Conservation (phyloP, 2,888 invertebrate genomes). For the Neoaliturus tenellus region DNA sequence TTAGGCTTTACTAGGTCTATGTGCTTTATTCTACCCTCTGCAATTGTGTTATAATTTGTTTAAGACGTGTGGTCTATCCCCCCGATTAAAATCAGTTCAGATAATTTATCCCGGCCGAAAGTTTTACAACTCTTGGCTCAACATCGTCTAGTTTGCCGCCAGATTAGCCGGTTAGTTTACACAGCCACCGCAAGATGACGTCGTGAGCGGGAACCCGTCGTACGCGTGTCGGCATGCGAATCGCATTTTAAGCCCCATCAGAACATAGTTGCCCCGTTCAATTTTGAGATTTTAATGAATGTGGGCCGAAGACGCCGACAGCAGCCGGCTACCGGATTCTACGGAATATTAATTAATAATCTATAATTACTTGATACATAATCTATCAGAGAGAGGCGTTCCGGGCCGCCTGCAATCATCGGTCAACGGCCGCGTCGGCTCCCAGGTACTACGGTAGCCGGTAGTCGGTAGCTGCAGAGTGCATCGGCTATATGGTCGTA, state of each 20-base stretch:
- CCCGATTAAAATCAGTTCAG: too few species aligned
- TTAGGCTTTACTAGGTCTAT: too few species aligned
- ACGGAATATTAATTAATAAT: conserved; percentile 56
- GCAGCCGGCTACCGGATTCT: conserved; percentile 51
- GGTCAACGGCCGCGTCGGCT: conserved; percentile 46
- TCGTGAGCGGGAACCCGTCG: neutral
- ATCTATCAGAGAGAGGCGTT: conserved; percentile 46
- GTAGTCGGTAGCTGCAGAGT: neutral
- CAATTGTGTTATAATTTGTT: too few species aligned
- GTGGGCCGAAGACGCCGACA: conserved; percentile 54
- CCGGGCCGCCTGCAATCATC: conserved; percentile 8
- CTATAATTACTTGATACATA: conserved; percentile 56
- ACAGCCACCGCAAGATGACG: neutral
- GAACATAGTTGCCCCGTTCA: conserved; percentile 39
- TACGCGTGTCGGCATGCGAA: conserved; percentile 34
- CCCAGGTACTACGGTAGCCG: too few species aligned
- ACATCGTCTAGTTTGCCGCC: neutral
- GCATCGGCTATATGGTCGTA: neutral
- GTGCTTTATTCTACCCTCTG: too few species aligned
- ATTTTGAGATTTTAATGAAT: conserved; percentile 41
- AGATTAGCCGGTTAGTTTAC: conserved; percentile 14
- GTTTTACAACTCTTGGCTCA: too few species aligned
- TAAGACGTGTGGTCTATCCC: too few species aligned
- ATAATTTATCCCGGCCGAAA: too few species aligned
- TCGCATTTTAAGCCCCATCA: conserved; percentile 12